Evolutionary conservation across 2,888 invertebrate genomes (phyloP).

Genomic region (Loripinus fragilis): DNA sequence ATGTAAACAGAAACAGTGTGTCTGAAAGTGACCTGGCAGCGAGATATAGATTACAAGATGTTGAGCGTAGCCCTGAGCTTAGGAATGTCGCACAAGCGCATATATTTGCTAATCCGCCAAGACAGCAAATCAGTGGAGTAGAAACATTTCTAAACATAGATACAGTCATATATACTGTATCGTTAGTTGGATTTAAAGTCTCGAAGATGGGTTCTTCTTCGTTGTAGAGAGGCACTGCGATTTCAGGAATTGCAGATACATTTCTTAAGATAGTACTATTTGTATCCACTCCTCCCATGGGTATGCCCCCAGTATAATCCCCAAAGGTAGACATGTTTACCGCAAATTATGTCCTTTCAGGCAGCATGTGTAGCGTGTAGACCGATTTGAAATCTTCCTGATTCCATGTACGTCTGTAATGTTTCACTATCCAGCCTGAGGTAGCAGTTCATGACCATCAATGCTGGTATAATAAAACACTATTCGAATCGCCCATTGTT

Average conservation of each 20-base stretch:
- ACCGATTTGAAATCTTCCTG: no score
- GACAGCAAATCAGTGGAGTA: slow-evolving; percentile 88
- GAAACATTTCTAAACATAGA: slow-evolving; percentile 35
- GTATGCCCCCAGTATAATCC: no score
- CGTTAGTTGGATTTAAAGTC: slow-evolving; percentile 20
- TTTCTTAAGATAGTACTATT: background rate
- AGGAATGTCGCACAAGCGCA: slow-evolving; percentile 90
- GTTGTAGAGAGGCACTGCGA: background rate
- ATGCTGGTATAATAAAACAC: no score
- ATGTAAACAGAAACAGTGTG: slow-evolving; percentile 89
- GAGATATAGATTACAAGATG: slow-evolving; percentile 91
- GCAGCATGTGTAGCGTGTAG: no score
- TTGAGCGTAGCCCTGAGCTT: slow-evolving; percentile 88
- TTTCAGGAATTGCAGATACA: background rate
- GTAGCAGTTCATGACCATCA: no score
- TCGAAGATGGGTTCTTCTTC: slow-evolving; percentile 7
- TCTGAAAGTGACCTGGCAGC: slow-evolving; percentile 91
- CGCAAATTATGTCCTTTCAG: no score
- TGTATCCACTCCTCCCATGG: no score
- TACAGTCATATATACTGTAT: slow-evolving; percentile 20
- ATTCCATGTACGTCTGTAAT: no score
- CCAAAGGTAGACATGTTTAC: no score
- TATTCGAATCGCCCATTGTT: no score
- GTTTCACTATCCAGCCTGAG: no score
- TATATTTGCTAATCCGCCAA: slow-evolving; percentile 90